Evolutionary conservation across 2,888 invertebrate genomes (phyloP), one percentile per base, ranked within the genome.

Genomic region (Agrochola lota): DNA sequence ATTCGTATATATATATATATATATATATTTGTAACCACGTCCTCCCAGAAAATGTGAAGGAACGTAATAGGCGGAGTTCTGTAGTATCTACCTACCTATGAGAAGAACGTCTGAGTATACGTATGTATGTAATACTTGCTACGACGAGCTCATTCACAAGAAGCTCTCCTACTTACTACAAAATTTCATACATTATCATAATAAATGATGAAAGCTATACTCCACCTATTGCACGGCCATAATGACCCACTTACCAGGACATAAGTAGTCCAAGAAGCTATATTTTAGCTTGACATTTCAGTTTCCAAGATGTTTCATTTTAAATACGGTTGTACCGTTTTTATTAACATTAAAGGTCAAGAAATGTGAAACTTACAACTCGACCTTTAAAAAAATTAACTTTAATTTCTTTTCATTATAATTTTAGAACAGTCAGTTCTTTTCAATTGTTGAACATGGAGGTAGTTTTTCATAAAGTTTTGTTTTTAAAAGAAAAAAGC

Each of bases 211-310:
- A 46, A 64, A 40, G 4, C 20, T 49, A 7, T 49, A 46, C 46
- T 3, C 2, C 11, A 49, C 49, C 35, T 43, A 74, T 11, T 7
- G 49, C 7, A 3, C 35, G 6, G 5, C 12, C 43, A 17, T 66
- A 59, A 74, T 75, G 26, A 20, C 1, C 64, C 75, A 75, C 43
- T 81, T 59, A 60, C 76, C 15, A 60, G 35, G 59, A 46, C 35
- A 20, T 81, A 23, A 73, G 46, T 5, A n/a, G 4, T 43, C 1
- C 15, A 1, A 26, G 12, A 4, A 46, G 35, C 30, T 60, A 71
- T 35, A 71, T n/a, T 64, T 81, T 57, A 12, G 0, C 30, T 59
- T 74, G 78, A 64, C 23, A 78, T 81, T 78, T 81, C n/a, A 64
- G n/a, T 35, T 74, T 57, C 30, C 43, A 17, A 59, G 30, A 60